Conservation (phyloP, 2,797 vertebrate species). For the Myotis daubentonii region DNA sequence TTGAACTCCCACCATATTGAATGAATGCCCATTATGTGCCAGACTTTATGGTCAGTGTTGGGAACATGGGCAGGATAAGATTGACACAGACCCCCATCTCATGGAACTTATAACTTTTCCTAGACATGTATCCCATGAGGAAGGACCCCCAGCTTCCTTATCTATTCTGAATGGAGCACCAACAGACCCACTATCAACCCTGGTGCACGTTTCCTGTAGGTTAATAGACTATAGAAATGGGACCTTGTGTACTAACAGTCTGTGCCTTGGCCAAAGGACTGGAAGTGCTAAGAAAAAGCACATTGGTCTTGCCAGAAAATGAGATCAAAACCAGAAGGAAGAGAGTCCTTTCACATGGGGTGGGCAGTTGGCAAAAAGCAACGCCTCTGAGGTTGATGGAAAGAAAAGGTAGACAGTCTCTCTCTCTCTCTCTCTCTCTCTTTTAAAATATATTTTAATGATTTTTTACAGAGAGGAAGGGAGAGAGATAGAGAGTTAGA, state of each 20-base stretch:
- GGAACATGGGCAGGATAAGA: neutral
- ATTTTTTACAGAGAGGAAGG: no score
- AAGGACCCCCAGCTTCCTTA: neutral
- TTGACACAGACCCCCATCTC: neutral
- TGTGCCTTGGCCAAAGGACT: neutral
- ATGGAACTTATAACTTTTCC: neutral
- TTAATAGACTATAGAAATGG: neutral
- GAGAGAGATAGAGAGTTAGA: no score
- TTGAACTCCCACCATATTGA: neutral
- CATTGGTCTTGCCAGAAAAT: neutral
- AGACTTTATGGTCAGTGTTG: neutral
- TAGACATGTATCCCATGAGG: neutral
- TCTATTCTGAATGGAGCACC: neutral
- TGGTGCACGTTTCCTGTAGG: neutral
- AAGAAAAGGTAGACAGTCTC: neutral
- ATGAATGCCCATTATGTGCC: neutral
- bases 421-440: neutral
- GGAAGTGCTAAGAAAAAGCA: neutral
- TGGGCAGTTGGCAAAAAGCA: slow-evolving; percentile 8
- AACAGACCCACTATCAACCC: neutral
- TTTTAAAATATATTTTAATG: no score
- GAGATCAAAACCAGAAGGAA: slow-evolving; percentile 31
- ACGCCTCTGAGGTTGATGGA: slow-evolving; percentile 3
- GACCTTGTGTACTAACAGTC: neutral
- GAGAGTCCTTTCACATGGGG: slow-evolving; percentile 5